These are phyloP conservation scores for Rallus crepitans DNA, from an alignment of 2,797 vertebrate genomes.

Conservation along the genomic window DNA sequence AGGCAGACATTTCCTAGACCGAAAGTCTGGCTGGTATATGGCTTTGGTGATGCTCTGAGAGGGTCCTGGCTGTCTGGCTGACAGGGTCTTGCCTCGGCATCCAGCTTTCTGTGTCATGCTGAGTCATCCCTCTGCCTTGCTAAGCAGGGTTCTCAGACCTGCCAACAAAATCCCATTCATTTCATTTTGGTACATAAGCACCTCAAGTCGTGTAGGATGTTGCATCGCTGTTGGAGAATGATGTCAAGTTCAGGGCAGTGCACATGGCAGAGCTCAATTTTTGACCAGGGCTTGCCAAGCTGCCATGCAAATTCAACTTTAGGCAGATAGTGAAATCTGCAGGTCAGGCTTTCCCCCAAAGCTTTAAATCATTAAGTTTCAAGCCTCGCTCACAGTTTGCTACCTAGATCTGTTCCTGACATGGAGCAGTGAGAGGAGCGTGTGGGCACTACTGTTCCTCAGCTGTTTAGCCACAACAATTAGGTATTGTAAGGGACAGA, in stretches of 20 bases:
- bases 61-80: accelerated
- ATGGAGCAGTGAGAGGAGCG: accelerated
- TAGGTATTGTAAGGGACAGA: background rate
- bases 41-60: background rate
- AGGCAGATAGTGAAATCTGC: background rate
- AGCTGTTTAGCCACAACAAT: background rate
- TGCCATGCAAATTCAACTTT: background rate
- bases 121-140: background rate
- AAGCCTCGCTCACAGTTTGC: background rate
- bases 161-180: background rate
- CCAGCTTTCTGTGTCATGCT: accelerated
- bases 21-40: background rate
- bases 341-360: background rate
- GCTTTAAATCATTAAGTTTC: background rate
- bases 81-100: background rate
- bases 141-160: background rate
- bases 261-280: accelerated
- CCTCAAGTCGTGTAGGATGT: background rate
- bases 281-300: background rate
- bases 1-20: background rate
- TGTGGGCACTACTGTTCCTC: background rate
- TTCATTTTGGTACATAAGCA: accelerated
- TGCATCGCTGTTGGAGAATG: background rate
- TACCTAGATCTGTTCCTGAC: background rate
- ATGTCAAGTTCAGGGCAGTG: accelerated